Base-by-base conservation (phyloP, 1,140 invertebrate species). In the Drosophila nigromelanica region DNA sequence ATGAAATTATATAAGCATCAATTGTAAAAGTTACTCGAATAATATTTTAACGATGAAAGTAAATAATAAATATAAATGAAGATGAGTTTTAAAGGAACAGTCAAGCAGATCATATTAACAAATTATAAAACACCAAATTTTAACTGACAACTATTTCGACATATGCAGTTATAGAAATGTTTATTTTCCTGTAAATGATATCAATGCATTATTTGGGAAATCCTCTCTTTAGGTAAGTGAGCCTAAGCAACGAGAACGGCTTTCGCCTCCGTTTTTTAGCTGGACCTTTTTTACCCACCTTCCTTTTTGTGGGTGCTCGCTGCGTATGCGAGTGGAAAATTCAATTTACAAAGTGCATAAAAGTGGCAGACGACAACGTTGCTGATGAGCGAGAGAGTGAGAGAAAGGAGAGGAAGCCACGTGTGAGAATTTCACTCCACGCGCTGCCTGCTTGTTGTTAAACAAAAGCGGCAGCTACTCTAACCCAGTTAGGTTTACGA, bases 341-440 rank as follows among this genome's bases (percentile, higher is more conserved):
- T 87, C 83, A 87, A 87, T 87, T 87, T 87, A 83, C 77, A 89
- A 89, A 87, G 83, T 87, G 83, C 83, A 87, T 89, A 80, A 87
- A 89, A 89, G 83, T 77, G 60, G 82, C 81, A 76, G 59, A 68
- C 59, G 60, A 51, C 75, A 27, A 39, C 43, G 60, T 42, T 59
- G 62, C 39, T 30, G 40, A 56, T 55, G 50, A 40, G 66, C 51
- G 27, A 27, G 27, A 27, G 27, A 27, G 27, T 18, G 18, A 27
- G 27, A 27, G 5, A 27, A 6, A 24, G 3, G 3, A 24, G 3
- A 4, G 56, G 56, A 69, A 55, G 60, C 66, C 75, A 81, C 66
- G 86, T 87, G 78, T 86, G 82, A 69, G 75, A 58, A 59, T 80
- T 69, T 71, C 52, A 42, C 78, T 72, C 71, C 42, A 39, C 51